phyloP scores from a whole-genome alignment of 2,888 invertebrate species.

The Rhagonycha lutea region DNA sequence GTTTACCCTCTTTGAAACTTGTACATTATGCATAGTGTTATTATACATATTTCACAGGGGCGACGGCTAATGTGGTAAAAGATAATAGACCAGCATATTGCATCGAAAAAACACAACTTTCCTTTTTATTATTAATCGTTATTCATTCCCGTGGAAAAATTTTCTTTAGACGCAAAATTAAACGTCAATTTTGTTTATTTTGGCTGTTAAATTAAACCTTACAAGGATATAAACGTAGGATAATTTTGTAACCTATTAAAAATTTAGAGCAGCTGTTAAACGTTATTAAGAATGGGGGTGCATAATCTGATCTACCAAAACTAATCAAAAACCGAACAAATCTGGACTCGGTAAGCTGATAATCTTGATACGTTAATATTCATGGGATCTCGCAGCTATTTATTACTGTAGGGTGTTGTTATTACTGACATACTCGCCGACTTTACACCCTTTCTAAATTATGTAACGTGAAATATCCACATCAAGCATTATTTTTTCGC shows the following conservation, averaged over 20 bases:
- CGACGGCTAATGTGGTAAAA: slow-evolving; percentile 42
- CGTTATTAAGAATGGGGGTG: slow-evolving; percentile 36
- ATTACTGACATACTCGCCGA: slow-evolving; percentile 16
- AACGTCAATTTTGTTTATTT: neutral
- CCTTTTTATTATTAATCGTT: slow-evolving; percentile 42
- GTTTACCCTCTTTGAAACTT: slow-evolving; percentile 27
- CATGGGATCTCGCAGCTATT: slow-evolving; percentile 35
- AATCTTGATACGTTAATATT: slow-evolving; percentile 38
- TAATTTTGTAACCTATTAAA: slow-evolving; percentile 1
- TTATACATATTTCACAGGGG: slow-evolving; percentile 51
- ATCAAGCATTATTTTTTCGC: neutral
- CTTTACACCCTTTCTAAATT: slow-evolving; percentile 19
- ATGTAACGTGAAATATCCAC: neutral
- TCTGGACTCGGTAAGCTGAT: slow-evolving; percentile 32
- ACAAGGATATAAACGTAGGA: neutral
- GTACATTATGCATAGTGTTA: slow-evolving; percentile 50
- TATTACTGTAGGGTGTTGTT: slow-evolving; percentile 31
- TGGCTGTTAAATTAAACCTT: neutral
- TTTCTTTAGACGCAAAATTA: slow-evolving; percentile 4
- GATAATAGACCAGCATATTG: slow-evolving; percentile 42
- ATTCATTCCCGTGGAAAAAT: slow-evolving; percentile 25
- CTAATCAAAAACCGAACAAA: slow-evolving; percentile 42
- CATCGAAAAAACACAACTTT: slow-evolving; percentile 38
- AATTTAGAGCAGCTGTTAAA: slow-evolving; percentile 40
- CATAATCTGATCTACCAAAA: slow-evolving; percentile 42